Conservation (phyloP, 2,888 invertebrate genomes). For the Thera britannica region DNA sequence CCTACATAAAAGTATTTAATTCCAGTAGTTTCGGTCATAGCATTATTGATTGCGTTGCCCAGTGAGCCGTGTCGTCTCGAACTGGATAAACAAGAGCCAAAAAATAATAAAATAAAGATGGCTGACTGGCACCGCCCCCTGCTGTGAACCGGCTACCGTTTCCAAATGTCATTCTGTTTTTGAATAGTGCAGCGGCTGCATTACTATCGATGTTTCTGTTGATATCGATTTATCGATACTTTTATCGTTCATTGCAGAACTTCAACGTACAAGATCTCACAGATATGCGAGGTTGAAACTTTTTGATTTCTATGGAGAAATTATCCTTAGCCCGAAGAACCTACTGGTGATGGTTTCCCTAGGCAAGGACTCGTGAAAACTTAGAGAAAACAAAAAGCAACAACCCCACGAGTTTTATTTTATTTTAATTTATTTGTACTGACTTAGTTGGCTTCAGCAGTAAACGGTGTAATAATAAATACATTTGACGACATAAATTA, state of each 20-base stretch:
- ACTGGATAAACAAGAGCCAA: constrained; percentile 81
- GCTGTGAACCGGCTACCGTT: constrained; percentile 79
- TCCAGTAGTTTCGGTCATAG: constrained; percentile 74
- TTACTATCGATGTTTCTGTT: not conserved
- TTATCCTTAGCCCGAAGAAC: no score
- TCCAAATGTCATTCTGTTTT: constrained; percentile 76
- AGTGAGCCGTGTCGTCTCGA: constrained; percentile 73
- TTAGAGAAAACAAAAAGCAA: no score
- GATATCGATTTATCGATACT: constrained; percentile 18
- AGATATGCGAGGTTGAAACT: not conserved
- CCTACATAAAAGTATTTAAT: constrained; percentile 65
- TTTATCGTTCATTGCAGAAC: not conserved
- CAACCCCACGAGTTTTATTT: no score
- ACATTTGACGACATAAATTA: no score
- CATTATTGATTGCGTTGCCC: constrained; percentile 79
- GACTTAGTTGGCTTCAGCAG: no score
- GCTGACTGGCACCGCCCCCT: constrained; percentile 77
- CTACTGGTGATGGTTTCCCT: no score
- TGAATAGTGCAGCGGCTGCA: constrained; percentile 18
- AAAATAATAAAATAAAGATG: constrained; percentile 79
- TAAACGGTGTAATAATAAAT: no score
- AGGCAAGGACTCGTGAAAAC: no score
- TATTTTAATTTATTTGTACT: no score
- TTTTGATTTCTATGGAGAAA: not conserved
- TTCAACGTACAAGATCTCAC: no score